Percentiles rank a stretch among this genome's conserved stretches.
phyloP scores from a whole-genome alignment of 2,113 vertebrate species.

The Microcebus griseorufus region DNA sequence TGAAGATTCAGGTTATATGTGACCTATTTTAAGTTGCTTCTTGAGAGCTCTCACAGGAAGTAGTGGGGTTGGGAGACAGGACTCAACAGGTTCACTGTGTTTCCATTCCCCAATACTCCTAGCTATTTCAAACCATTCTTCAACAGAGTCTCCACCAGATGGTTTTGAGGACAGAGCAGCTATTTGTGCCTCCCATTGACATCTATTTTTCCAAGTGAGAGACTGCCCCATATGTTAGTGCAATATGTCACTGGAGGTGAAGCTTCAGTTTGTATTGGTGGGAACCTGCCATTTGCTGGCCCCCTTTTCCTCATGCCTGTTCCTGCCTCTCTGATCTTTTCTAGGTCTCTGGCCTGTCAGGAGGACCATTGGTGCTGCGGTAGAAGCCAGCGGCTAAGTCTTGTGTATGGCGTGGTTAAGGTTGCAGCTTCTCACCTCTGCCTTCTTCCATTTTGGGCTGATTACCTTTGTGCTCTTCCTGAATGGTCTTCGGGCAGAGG shows the following conservation, averaged over 20 bases:
- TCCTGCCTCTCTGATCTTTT: constrained; percentile 83
- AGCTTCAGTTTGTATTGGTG: constrained; percentile 62
- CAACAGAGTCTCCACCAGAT: constrained; percentile 56
- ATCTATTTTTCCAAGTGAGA: constrained; percentile 81
- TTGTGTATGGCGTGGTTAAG: constrained; percentile 98
- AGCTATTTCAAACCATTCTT: constrained; percentile 52
- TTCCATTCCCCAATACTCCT: constrained; percentile 18
- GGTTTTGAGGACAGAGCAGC: constrained; percentile 60
- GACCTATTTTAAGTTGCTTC: constrained; percentile 8
- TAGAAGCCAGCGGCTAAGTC: constrained; percentile 82
- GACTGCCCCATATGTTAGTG: constrained; percentile 69
- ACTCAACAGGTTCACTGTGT: not conserved
- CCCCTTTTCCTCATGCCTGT: constrained; percentile 79
- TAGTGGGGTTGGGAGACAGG: not conserved
- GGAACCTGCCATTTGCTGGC: constrained; percentile 61
- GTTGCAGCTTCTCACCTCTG: constrained; percentile 91
- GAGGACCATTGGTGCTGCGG: constrained; percentile 81
- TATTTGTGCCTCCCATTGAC: constrained; percentile 66
- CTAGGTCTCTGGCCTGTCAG: constrained; percentile 81
- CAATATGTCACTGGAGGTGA: constrained; percentile 70
- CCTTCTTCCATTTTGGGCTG: constrained; percentile 97
- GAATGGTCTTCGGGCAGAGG: constrained; percentile 91
- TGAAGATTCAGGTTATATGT: not conserved
- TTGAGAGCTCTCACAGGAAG: not conserved
- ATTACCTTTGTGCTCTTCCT: constrained; percentile 91